Evolutionary conservation across 2,113 vertebrate genomes (phyloP), one percentile per base, ranked within the genome.

Genomic region (mouse (Mus musculus)): DNA sequence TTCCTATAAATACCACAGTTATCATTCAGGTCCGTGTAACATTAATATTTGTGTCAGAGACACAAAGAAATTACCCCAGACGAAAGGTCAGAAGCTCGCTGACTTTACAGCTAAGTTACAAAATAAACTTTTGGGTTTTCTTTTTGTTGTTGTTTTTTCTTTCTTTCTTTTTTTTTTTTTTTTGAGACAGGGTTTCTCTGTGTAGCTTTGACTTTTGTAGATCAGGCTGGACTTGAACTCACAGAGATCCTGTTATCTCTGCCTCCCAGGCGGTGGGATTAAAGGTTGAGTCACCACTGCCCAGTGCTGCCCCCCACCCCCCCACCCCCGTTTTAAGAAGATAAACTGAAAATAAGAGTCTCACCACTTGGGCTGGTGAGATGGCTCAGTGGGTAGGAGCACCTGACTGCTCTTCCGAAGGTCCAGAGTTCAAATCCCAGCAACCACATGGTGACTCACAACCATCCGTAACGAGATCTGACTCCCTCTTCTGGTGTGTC

Each of bases 341-440:
- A 82, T 10, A 46, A 85, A 90, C 46, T 36, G 13, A 39, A n/a
- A 59, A 54, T 73, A 63, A 49, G 36, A 8, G 49, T 95, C 99
- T 99, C 98, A 99, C 99, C 99, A 99, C 33, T 99, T n/a, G n/a
- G n/a, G n/a, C n/a, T n/a, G n/a, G n/a, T n/a, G n/a, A n/a, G n/a
- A n/a, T n/a, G n/a, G n/a, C n/a, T n/a, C n/a, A n/a, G n/a, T n/a
- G n/a, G n/a, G n/a, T n/a, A n/a, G n/a, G n/a, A n/a, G n/a, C n/a
- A n/a, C n/a, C n/a, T n/a, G n/a, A n/a, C n/a, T n/a, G n/a, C n/a
- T n/a, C n/a, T n/a, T n/a, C n/a, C n/a, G n/a, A n/a, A n/a, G n/a
- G n/a, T n/a, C n/a, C n/a, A n/a, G n/a, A n/a, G n/a, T n/a, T n/a
- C n/a, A n/a, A n/a, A n/a, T n/a, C n/a, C n/a, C n/a, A n/a, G n/a